phyloP scores from a whole-genome alignment of 2,113 vertebrate genomes.

The Pao palembangensis region DNA sequence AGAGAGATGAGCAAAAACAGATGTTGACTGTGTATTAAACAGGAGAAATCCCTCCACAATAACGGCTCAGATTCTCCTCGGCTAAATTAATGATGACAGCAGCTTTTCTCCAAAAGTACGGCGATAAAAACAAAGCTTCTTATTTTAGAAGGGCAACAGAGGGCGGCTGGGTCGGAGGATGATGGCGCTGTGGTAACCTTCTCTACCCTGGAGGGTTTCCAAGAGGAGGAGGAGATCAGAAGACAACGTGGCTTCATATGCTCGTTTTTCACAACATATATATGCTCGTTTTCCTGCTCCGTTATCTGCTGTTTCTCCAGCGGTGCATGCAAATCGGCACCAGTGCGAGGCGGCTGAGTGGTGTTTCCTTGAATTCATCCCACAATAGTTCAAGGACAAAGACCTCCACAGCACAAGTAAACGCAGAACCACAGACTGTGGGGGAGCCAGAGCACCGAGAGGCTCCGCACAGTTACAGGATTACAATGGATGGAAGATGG shows the following conservation, averaged over 20 bases:
- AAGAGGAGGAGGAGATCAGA: conserved; percentile 6
- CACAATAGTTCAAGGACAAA: neutral
- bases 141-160: neutral
- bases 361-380: conserved; percentile 55
- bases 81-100: conserved; percentile 54
- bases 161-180: neutral
- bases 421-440: neutral
- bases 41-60: conserved; percentile 40
- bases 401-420: conserved; percentile 17
- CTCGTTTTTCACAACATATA: too few relatives aligned
- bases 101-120: conserved; percentile 19
- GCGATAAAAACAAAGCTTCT: conserved; percentile 9
- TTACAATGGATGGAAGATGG: too few relatives aligned
- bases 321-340: neutral
- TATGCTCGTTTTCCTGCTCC: neutral
- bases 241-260: conserved; percentile 1
- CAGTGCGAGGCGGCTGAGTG: neutral
- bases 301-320: conserved; percentile 7
- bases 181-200: neutral
- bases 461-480: neutral
- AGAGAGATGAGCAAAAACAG: conserved; percentile 25
- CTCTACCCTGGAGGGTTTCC: neutral
- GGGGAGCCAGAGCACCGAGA: neutral
- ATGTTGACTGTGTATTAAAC: conserved; percentile 45
- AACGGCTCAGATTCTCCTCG: conserved; percentile 39